Percentiles rank a stretch among this genome's conserved stretches.
phyloP scores from a whole-genome alignment of 2,888 invertebrate species.

The Chromoteleia sp. region DNA sequence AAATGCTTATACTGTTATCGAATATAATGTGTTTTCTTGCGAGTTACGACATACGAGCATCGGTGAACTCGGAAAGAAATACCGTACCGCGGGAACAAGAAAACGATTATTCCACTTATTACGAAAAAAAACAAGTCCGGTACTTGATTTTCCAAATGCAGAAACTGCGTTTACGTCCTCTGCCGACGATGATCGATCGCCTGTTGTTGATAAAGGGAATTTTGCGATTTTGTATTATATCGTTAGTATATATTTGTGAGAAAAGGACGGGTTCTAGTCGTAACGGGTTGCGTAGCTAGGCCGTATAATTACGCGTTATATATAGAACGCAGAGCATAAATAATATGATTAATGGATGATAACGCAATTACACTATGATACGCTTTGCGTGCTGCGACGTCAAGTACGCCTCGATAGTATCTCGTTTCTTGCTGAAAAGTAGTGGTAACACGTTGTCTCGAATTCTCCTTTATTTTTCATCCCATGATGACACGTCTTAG shows the following conservation, averaged over 20 bases:
- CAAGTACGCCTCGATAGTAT: conserved; percentile 61
- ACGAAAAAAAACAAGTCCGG: conserved; percentile 23
- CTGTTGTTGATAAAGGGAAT: conserved; percentile 48
- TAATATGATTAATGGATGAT: conserved; percentile 79
- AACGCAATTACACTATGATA: conserved; percentile 78
- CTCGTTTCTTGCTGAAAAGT: conserved; percentile 46
- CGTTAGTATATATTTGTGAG: conserved; percentile 13
- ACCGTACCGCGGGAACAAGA: conserved; percentile 16
- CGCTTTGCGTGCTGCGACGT: conserved; percentile 69
- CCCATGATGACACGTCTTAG: conserved; percentile 35
- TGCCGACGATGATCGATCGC: conserved; percentile 44
- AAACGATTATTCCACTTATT: conserved; percentile 17
- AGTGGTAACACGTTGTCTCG: conserved; percentile 39
- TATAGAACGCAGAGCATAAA: conserved; percentile 73
- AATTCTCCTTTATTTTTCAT: conserved; percentile 45
- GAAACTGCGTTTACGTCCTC: conserved; percentile 17
- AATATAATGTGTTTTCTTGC: too few relatives aligned
- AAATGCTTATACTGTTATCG: too few relatives aligned
- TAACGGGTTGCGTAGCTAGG: conserved; percentile 70
- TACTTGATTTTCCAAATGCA: conserved; percentile 45
- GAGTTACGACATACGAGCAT: conserved; percentile 1
- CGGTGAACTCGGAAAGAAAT: conserved; percentile 15
- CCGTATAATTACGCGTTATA: conserved; percentile 74
- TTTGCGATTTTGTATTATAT: conserved; percentile 37
- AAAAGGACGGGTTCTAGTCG: conserved; percentile 45